Conservation (phyloP, 2,888 invertebrate genomes). For the Clistopyga incitator region DNA sequence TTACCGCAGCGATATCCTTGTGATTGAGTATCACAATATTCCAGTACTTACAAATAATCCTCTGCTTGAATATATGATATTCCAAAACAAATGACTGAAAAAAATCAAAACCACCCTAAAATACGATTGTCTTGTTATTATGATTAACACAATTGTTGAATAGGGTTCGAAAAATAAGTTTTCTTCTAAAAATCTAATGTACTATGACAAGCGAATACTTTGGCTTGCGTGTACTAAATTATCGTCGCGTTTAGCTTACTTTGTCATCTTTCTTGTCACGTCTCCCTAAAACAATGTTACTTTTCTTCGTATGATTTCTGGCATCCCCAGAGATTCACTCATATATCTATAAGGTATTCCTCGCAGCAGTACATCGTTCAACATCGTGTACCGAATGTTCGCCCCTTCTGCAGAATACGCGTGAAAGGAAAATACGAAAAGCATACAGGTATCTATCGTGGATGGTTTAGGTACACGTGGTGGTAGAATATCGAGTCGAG, state of each 20-base stretch:
- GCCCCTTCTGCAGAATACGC: neutral
- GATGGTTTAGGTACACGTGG: conserved; percentile 6
- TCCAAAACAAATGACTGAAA: neutral
- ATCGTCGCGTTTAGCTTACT: no score
- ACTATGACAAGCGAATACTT: no score
- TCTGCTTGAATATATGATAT: neutral
- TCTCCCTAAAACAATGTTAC: neutral
- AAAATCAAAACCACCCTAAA: neutral
- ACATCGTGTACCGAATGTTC: conserved; percentile 7
- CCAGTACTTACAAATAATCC: neutral
- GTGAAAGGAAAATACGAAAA: neutral
- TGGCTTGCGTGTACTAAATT: no score
- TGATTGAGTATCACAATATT: neutral
- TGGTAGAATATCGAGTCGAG: conserved; percentile 52
- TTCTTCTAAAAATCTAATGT: no score
- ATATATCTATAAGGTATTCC: conserved; percentile 50
- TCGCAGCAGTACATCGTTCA: neutral
- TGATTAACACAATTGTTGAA: no score
- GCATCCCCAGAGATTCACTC: conserved; percentile 36
- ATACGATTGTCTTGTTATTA: no score
- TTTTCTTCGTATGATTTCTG: conserved; percentile 21
- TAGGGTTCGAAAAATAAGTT: no score
- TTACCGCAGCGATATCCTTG: neutral
- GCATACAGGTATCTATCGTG: conserved; percentile 9
- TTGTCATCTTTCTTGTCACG: neutral